These are phyloP conservation scores for Erebia epiphron DNA, from an alignment of 2,888 invertebrate species.

Conservation along the genomic window DNA sequence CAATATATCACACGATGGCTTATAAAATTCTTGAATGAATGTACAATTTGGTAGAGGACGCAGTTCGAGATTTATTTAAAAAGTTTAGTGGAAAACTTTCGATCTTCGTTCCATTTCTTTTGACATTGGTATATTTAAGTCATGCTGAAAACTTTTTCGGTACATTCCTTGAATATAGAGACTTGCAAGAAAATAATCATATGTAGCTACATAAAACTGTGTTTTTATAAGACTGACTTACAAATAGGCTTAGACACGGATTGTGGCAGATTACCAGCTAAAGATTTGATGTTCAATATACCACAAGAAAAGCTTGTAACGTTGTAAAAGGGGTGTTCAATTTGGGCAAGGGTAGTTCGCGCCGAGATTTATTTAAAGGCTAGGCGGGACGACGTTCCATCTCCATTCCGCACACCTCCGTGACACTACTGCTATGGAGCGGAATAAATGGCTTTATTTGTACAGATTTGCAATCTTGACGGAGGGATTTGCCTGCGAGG, in stretches of 20 bases:
- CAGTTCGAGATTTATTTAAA: slow-evolving; percentile 3
- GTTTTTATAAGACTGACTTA: no score
- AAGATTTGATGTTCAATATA: slow-evolving; percentile 7
- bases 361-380: slow-evolving; percentile 51
- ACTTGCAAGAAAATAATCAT: no score
- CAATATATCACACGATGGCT: not conserved
- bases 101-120: slow-evolving; percentile 6
- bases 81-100: slow-evolving; percentile 10
- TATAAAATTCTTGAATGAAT: slow-evolving; percentile 6
- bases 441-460: slow-evolving; percentile 57
- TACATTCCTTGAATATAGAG: no score
- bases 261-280: not conserved
- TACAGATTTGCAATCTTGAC: slow-evolving; percentile 53
- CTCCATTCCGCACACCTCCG: slow-evolving; percentile 51
- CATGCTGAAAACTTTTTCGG: no score
- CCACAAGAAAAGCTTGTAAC: slow-evolving; percentile 19
- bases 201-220: no score
- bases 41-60: not conserved
- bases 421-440: slow-evolving; percentile 46
- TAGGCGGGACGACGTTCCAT: slow-evolving; percentile 46
- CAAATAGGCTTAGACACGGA: not conserved
- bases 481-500: slow-evolving; percentile 36
- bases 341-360: slow-evolving; percentile 34
- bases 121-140: not conserved
- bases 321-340: slow-evolving; percentile 36